Percentiles rank a stretch among this genome's conserved stretches.
phyloP scores from a whole-genome alignment of 2,888 invertebrate species.

The Andrena marginata region DNA sequence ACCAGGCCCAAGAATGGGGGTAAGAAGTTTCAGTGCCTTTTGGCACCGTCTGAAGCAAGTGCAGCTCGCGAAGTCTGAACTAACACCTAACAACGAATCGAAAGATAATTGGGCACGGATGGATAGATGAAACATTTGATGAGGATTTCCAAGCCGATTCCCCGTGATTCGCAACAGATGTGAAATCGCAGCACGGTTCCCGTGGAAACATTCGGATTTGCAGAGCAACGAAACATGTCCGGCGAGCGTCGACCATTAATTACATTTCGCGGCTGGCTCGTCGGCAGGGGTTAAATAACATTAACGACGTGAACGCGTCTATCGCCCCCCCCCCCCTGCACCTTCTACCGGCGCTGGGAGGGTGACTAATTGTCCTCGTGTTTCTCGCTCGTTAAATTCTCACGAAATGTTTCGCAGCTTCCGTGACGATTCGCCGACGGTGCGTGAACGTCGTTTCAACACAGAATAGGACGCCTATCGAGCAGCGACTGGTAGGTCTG shows the following conservation, averaged over 20 bases:
- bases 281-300: constrained; percentile 40
- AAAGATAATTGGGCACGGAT: too few relatives aligned
- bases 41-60: too few relatives aligned
- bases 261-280: constrained; percentile 25
- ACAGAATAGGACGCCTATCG: too few relatives aligned
- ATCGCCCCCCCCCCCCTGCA: constrained; percentile 1
- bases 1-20: too few relatives aligned
- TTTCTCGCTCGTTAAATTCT: constrained; percentile 18
- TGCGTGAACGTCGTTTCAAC: too few relatives aligned
- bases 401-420: background rate
- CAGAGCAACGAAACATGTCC: constrained; percentile 10
- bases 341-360: constrained; percentile 6
- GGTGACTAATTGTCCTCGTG: constrained; percentile 27
- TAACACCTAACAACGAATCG: too few relatives aligned
- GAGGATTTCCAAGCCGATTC: background rate
- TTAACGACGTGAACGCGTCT: constrained; percentile 32
- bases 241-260: constrained; percentile 44
- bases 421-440: background rate
- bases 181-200: background rate
- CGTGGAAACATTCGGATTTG: constrained; percentile 8
- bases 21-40: too few relatives aligned
- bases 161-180: background rate
- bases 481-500: background rate
- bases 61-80: too few relatives aligned
- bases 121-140: too few relatives aligned